These are phyloP conservation scores for Pyrgus malvae DNA, from an alignment of 2,888 invertebrate species.

Conservation along the genomic window DNA sequence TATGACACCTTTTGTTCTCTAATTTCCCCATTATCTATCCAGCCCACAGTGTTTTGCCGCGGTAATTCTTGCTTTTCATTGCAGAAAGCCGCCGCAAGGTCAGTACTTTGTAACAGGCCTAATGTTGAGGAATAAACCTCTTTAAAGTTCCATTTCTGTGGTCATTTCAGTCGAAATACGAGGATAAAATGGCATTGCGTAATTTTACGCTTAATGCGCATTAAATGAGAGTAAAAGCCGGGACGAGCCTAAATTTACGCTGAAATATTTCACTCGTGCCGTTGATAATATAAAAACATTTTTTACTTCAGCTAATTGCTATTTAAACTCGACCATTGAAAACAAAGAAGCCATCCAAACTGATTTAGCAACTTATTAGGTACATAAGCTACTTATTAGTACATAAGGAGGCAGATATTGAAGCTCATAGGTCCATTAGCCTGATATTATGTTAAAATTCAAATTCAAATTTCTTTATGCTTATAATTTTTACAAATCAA, in stretches of 20 bases:
- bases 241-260: slow-evolving; percentile 1
- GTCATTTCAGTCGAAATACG: slow-evolving; percentile 19
- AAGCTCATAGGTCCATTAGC: no score
- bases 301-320: neutral
- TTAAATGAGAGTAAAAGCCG: slow-evolving; percentile 14
- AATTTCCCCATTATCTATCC: neutral
- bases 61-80: slow-evolving; percentile 23
- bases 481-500: no score
- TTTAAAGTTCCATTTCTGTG: slow-evolving; percentile 23
- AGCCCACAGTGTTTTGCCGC: neutral
- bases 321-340: neutral
- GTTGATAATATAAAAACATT: neutral
- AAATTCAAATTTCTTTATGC: no score
- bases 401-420: no score
- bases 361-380: no score
- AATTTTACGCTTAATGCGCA: slow-evolving; percentile 19
- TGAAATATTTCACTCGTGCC: slow-evolving; percentile 6
- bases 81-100: slow-evolving; percentile 4
- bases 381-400: no score
- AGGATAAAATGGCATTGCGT: slow-evolving; percentile 13
- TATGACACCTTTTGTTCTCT: no score
- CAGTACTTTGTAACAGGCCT: slow-evolving; percentile 18
- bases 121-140: slow-evolving; percentile 24
- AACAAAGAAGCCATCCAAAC: no score
- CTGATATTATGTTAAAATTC: no score